Percentiles rank a stretch among this genome's conserved stretches.
Evolutionary conservation across 2,113 vertebrate species (phyloP).

Genomic region (Grantiella picta): DNA sequence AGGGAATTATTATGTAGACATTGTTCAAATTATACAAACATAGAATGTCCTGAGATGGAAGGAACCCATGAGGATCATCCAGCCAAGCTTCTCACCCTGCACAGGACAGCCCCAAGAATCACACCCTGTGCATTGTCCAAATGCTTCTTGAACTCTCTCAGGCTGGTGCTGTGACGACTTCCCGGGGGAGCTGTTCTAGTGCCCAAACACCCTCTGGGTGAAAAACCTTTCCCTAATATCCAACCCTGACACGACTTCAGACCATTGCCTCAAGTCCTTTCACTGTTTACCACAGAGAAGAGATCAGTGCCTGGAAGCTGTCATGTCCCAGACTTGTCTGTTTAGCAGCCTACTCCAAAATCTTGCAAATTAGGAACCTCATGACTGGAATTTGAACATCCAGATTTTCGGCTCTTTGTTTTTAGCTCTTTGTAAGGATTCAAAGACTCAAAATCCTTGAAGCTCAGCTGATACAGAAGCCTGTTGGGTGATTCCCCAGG

Average conservation of each 20-base stretch:
- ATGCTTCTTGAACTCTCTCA: not conserved
- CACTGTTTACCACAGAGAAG: not conserved
- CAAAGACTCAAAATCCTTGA: not conserved
- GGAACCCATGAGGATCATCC: not conserved
- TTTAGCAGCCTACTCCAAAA: not conserved
- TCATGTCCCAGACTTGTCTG: not conserved
- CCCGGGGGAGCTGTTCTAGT: not conserved
- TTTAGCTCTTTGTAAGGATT: not conserved
- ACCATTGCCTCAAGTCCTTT: not conserved
- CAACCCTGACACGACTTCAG: fast-evolving
- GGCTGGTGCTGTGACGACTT: not conserved
- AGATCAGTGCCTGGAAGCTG: not conserved
- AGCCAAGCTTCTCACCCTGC: not conserved
- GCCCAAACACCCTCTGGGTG: not conserved
- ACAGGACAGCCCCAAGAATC: not conserved
- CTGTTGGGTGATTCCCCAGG: not conserved
- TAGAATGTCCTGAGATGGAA: not conserved
- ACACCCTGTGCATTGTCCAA: not conserved
- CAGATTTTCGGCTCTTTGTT: not conserved
- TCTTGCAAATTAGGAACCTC: not conserved
- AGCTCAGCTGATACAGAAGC: not conserved
- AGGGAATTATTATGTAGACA: not conserved
- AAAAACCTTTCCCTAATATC: not conserved
- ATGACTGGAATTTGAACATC: not conserved
- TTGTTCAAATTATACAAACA: not conserved